phyloP scores from a whole-genome alignment of 2,113 vertebrate species.

The Cinclus cinclus region DNA sequence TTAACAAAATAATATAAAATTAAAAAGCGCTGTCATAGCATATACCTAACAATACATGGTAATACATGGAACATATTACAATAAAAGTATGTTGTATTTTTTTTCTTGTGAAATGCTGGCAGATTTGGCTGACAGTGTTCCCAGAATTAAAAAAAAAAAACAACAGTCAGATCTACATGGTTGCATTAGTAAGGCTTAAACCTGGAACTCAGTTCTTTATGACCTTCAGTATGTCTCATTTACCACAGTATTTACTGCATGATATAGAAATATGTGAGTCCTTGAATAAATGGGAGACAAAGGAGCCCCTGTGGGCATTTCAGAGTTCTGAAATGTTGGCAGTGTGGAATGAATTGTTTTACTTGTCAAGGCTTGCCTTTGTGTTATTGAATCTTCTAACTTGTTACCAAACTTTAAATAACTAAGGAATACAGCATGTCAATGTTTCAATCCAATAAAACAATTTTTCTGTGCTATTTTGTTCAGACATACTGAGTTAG shows the following conservation, averaged over 20 bases:
- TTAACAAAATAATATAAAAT: neutral
- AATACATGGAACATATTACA: neutral
- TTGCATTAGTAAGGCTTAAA: neutral
- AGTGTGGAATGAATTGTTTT: neutral
- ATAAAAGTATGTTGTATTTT: neutral
- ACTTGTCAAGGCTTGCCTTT: neutral
- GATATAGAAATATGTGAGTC: neutral
- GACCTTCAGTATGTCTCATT: neutral
- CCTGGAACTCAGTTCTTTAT: neutral
- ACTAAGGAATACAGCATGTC: neutral
- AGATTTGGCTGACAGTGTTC: neutral
- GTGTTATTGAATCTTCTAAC: neutral
- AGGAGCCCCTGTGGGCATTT: neutral
- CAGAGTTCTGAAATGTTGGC: neutral
- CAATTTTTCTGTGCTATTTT: neutral
- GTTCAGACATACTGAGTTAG: neutral
- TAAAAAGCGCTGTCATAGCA: rapidly evolving
- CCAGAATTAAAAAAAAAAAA: neutral
- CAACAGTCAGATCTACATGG: neutral
- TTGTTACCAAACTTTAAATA: neutral
- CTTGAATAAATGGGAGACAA: neutral
- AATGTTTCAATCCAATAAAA: neutral
- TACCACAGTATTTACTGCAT: neutral
- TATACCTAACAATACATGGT: neutral
- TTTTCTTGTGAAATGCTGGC: neutral